These are phyloP conservation scores for Jacana jacana DNA, from an alignment of 2,113 vertebrate genomes.

Conservation along the genomic window DNA sequence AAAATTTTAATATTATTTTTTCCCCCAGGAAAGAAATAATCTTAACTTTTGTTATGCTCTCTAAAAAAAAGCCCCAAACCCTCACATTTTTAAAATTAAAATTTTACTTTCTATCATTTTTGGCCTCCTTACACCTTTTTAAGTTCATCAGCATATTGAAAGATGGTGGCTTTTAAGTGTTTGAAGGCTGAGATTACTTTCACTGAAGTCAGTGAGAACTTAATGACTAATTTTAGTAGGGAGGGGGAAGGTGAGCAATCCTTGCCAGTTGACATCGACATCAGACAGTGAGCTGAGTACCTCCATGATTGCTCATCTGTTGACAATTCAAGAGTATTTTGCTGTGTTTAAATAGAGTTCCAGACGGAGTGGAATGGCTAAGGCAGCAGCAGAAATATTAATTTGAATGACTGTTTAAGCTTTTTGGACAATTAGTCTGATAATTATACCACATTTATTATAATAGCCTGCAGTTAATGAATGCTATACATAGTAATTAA, in stretches of 20 bases:
- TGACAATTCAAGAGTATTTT: conserved; percentile 32
- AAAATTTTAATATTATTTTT: not conserved
- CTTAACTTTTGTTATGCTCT: not conserved
- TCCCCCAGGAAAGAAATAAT: not conserved
- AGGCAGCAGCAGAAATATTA: not conserved
- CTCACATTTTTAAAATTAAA: not conserved
- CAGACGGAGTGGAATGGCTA: not conserved
- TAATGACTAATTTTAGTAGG: conserved; percentile 17
- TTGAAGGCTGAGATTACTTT: not conserved
- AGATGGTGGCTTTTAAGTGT: not conserved
- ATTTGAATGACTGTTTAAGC: conserved; percentile 2
- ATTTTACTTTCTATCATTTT: not conserved
- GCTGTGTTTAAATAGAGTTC: conserved; percentile 21
- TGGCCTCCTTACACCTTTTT: not conserved
- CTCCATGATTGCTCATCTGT: conserved; percentile 2
- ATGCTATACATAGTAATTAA: conserved; percentile 25
- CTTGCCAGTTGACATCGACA: conserved; percentile 21
- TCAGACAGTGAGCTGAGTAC: conserved; percentile 17
- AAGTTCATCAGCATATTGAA: not conserved
- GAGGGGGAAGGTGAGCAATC: conserved; percentile 33
- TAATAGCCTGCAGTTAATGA: conserved; percentile 42
- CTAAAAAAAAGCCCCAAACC: not conserved
- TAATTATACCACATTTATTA: conserved; percentile 41
- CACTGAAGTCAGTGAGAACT: not conserved
- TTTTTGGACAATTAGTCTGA: not conserved